phyloP scores from a whole-genome alignment of 2,797 vertebrate genomes.

The Diplodus puntazzo region DNA sequence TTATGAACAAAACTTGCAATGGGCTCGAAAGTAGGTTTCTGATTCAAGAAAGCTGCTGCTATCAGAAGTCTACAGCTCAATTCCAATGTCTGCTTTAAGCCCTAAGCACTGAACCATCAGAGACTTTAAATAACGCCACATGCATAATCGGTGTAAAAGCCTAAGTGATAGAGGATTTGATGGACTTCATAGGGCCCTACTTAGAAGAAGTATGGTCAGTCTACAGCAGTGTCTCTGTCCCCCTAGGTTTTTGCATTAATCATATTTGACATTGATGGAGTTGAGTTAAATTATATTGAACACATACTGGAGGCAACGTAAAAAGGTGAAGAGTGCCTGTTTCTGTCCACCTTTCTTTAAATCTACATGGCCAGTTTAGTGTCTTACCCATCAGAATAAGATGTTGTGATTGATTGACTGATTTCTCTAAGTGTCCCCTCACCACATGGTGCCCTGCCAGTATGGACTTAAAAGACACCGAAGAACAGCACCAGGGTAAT shows the following conservation, averaged over 20 bases:
- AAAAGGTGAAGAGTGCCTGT: neutral
- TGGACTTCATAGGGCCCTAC: slow-evolving; percentile 15
- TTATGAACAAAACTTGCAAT: neutral
- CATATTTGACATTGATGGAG: slow-evolving; percentile 18
- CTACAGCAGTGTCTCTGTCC: slow-evolving; percentile 7
- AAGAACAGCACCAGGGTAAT: neutral
- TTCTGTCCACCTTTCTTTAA: neutral
- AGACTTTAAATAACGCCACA: slow-evolving; percentile 21
- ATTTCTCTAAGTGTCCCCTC: slow-evolving; percentile 31
- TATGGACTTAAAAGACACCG: slow-evolving; percentile 7
- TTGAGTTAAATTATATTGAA: slow-evolving; percentile 27
- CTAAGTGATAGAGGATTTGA: slow-evolving; percentile 23
- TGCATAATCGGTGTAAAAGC: slow-evolving; percentile 26
- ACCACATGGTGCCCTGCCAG: slow-evolving; percentile 7
- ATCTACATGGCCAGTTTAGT: neutral
- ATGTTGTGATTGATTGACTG: slow-evolving; percentile 19
- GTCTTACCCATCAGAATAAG: neutral
- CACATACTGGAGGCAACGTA: neutral
- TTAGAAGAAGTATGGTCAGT: slow-evolving; percentile 1
- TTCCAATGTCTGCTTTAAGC: slow-evolving; percentile 25
- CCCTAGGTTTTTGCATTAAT: slow-evolving; percentile 20
- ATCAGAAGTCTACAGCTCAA: slow-evolving; percentile 15
- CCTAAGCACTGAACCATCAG: neutral
- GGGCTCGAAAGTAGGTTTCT: slow-evolving; percentile 20
- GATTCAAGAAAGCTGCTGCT: neutral